phyloP scores from a whole-genome alignment of 1,140 invertebrate genomes.

The Drosophila asahinai region DNA sequence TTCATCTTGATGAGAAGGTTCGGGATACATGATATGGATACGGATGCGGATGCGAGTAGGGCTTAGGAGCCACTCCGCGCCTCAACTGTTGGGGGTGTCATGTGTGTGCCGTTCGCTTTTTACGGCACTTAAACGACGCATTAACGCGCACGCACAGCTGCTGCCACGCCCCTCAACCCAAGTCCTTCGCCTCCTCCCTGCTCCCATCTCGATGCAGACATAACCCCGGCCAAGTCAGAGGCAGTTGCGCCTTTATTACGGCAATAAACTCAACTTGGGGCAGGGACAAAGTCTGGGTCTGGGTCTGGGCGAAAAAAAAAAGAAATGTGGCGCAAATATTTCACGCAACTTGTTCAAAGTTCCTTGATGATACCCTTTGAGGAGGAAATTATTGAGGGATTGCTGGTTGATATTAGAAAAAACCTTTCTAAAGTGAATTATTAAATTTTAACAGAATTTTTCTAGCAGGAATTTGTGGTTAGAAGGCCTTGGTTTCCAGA shows the following conservation, averaged over 20 bases:
- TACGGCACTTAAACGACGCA: slow-evolving; percentile 82
- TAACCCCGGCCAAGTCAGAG: slow-evolving; percentile 48
- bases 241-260: slow-evolving; percentile 72
- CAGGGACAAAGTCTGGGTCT: slow-evolving; percentile 6
- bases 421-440: rapidly evolving
- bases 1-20: slow-evolving; percentile 30
- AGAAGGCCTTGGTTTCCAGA: background rate
- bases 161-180: slow-evolving; percentile 58
- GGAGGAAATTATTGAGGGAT: background rate
- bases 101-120: slow-evolving; percentile 75
- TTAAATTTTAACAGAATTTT: background rate
- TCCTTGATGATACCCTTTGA: slow-evolving; percentile 22
- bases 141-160: slow-evolving; percentile 80
- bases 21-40: background rate
- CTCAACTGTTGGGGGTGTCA: slow-evolving; percentile 18
- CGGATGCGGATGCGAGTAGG: slow-evolving; percentile 12
- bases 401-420: background rate
- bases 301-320: slow-evolving; percentile 21
- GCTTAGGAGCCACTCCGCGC: slow-evolving; percentile 6
- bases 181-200: background rate
- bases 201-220: slow-evolving; percentile 29
- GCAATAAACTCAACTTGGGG: slow-evolving; percentile 71
- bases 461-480: background rate
- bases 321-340: slow-evolving; percentile 71
- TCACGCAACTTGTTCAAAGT: slow-evolving; percentile 64